These are phyloP conservation scores for Adela reaumurella DNA, from an alignment of 2,888 invertebrate genomes.

Conservation along the genomic window DNA sequence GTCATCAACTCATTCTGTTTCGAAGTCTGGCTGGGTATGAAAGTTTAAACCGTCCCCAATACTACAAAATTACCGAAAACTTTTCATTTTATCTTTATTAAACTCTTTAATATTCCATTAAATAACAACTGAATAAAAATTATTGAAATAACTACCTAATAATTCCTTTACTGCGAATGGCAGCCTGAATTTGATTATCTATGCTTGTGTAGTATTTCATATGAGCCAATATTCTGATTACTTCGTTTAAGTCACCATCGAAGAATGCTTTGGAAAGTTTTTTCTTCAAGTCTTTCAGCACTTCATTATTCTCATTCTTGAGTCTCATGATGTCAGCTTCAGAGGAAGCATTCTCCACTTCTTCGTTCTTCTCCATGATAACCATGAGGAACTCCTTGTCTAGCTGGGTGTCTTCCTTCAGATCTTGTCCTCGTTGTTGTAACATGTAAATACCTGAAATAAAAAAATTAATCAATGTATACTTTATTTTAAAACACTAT, in stretches of 20 bases:
- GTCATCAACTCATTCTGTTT: too few species aligned
- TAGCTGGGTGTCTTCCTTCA: slow-evolving; percentile 64
- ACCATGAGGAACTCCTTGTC: slow-evolving; percentile 70
- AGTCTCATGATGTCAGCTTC: slow-evolving; percentile 56
- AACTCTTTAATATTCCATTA: too few species aligned
- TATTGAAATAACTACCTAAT: slow-evolving; percentile 25
- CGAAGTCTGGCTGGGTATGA: too few species aligned
- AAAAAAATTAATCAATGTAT: neutral
- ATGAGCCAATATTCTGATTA: slow-evolving; percentile 63
- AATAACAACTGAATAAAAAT: too few species aligned
- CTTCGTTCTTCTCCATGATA: slow-evolving; percentile 89
- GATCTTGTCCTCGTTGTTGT: slow-evolving; percentile 59
- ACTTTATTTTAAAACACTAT: neutral
- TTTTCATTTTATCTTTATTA: too few species aligned
- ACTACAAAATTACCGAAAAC: too few species aligned
- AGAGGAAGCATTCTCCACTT: slow-evolving; percentile 65
- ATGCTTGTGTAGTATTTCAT: slow-evolving; percentile 87
- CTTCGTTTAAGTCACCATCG: slow-evolving; percentile 60
- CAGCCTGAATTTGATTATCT: slow-evolving; percentile 68
- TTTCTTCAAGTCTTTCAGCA: slow-evolving; percentile 49
- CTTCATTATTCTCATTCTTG: slow-evolving; percentile 52
- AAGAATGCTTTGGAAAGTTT: slow-evolving; percentile 64
- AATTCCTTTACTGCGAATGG: slow-evolving; percentile 57
- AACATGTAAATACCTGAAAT: slow-evolving; percentile 73
- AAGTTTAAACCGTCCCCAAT: too few species aligned